Evolutionary conservation across 2,113 vertebrate genomes (phyloP).

Genomic region (Lutjanus erythropterus): DNA sequence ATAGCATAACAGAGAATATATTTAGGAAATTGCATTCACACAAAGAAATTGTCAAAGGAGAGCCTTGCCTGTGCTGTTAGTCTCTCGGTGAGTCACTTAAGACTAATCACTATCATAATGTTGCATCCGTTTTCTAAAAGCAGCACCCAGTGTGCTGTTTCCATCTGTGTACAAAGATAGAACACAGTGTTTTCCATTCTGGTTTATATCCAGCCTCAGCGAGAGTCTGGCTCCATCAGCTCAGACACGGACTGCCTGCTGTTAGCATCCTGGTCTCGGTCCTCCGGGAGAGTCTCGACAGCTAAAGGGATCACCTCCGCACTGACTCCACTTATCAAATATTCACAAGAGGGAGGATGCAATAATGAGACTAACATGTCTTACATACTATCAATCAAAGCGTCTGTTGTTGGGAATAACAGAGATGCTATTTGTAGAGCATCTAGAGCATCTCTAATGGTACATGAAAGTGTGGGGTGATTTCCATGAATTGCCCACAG

Average conservation of each 20-base stretch:
- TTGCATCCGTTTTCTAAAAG: conserved; percentile 1
- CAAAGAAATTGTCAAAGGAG: conserved; percentile 33
- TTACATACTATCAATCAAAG: conserved; percentile 19
- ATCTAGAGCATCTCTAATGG: conserved; percentile 7
- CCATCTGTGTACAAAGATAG: conserved; percentile 9
- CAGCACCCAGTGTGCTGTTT: conserved; percentile 1
- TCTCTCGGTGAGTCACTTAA: conserved; percentile 23
- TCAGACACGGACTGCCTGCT: conserved; percentile 44
- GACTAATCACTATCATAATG: conserved; percentile 18
- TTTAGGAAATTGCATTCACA: conserved; percentile 43
- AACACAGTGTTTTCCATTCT: not conserved
- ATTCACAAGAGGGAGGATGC: conserved; percentile 45
- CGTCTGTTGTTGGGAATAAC: conserved; percentile 10
- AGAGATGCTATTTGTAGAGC: not conserved
- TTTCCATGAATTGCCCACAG: not conserved
- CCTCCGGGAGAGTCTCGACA: conserved; percentile 33
- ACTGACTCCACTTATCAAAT: conserved; percentile 47
- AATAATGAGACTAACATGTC: conserved; percentile 28
- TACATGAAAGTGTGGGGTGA: conserved; percentile 13
- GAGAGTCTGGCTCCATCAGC: conserved; percentile 42
- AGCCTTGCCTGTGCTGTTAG: conserved; percentile 8
- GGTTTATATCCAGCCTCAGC: conserved; percentile 37
- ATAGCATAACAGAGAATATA: conserved; percentile 44
- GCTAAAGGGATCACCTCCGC: conserved; percentile 34
- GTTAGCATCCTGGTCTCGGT: conserved; percentile 31